These are phyloP conservation scores for Latrodectus hesperus DNA, from an alignment of 2,888 invertebrate genomes.

Conservation along the genomic window DNA sequence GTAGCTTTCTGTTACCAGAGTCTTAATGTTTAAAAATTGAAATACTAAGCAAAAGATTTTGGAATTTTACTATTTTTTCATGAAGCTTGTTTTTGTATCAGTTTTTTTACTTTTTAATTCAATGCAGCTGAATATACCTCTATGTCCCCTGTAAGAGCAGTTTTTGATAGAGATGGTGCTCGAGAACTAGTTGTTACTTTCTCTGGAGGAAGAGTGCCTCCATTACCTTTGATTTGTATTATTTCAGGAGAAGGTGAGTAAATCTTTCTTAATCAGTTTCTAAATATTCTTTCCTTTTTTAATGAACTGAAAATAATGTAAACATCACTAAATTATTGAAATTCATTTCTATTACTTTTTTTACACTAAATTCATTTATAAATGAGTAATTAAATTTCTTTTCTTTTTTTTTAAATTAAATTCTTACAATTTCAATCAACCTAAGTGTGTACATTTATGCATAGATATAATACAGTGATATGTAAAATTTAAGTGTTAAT, in stretches of 20 bases:
- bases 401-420: background rate
- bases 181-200: conserved; percentile 60
- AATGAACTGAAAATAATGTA: no score
- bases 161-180: conserved; percentile 53
- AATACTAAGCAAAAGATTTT: background rate
- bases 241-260: conserved; percentile 53
- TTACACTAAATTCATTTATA: background rate
- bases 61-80: background rate
- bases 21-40: no score
- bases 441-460: background rate
- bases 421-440: background rate
- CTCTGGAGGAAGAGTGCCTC: conserved; percentile 64
- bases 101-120: background rate
- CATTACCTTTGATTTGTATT: conserved; percentile 59
- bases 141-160: conserved; percentile 60
- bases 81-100: background rate
- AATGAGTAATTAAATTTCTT: background rate
- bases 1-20: no score
- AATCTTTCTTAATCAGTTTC: no score
- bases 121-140: conserved; percentile 52
- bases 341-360: background rate
- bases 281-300: no score
- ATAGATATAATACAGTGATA: background rate
- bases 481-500: background rate
- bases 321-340: no score